Evolutionary conservation across 2,797 vertebrate genomes (phyloP), one percentile per base, ranked within the genome.

Genomic region (Micromesistius poutassou): DNA sequence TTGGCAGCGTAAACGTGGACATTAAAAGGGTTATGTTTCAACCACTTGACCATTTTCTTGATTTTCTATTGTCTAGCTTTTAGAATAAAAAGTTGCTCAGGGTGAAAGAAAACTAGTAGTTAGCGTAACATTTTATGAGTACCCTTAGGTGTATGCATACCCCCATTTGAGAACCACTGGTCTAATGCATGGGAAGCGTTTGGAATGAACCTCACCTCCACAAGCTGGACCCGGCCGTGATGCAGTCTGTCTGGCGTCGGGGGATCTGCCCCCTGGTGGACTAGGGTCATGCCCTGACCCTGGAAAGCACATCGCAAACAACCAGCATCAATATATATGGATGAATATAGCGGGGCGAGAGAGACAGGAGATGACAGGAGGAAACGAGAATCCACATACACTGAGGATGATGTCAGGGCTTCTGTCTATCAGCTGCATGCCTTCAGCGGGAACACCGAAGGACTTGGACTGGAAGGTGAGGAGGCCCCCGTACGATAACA

Each of bases 401-500:
- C 83, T 95, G 75, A 99, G 92, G 71, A 89, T 87, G 73, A 97
- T 86, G 76, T 97, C 96, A 0, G 97, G 94, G 68, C 87, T 91
- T 83, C 94, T 95, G 77, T 93, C 94, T 83, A 97, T 89, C 68
- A 93, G 93, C 84, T 80, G 81, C 97, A 98, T 99, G 28, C 96
- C 96, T 86, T 98, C 97, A 3, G 91, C 94, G 73, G 96, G 97
- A 77, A 98, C 94, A 28, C 97, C 97, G 76, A 97, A 98, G 7
- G 97, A 96, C 90, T 99, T 98, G 79, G 93, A 88, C 87, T 97
- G 96, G 83, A 96, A 98, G 42, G 95, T 97, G 71, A 98, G 92
- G 88, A 92, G 96, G 70, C 97, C 97, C 9, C 97, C 96, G 0
- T 99, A 98, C 0, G 97, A 97, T 25, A 95, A 96, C 86, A 98